Evolutionary conservation across 1,140 invertebrate genomes (phyloP).

Genomic region (Diachasmimorpha longicaudata): DNA sequence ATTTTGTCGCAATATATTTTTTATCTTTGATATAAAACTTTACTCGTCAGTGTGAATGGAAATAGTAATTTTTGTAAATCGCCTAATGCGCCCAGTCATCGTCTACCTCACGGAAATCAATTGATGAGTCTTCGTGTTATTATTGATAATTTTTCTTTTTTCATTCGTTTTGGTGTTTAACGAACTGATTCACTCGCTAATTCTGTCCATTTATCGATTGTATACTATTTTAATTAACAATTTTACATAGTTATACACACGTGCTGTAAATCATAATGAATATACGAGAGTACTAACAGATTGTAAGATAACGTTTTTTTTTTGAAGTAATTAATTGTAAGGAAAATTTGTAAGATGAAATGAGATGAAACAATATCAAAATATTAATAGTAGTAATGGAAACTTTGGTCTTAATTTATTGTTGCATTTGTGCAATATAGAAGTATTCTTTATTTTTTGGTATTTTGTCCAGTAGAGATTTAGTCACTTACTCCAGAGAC

Average conservation of each 20-base stretch:
- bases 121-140: not conserved
- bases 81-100: not conserved
- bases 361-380: slow-evolving; percentile 14
- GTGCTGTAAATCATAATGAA: slow-evolving; percentile 21
- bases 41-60: not conserved
- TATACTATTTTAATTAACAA: slow-evolving; percentile 11
- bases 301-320: slow-evolving; percentile 24
- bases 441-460: not conserved
- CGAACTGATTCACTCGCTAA: slow-evolving; percentile 13
- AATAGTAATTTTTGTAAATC: not conserved
- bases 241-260: slow-evolving; percentile 13
- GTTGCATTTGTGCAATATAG: not conserved
- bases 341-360: slow-evolving; percentile 25
- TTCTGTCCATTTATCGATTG: not conserved
- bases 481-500: not conserved
- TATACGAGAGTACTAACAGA: slow-evolving; percentile 15
- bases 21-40: not conserved
- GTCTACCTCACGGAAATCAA: not conserved
- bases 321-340: slow-evolving; percentile 21
- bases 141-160: not conserved
- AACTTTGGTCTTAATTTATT: slow-evolving; percentile 9
- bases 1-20: not conserved
- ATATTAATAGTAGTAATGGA: slow-evolving; percentile 8
- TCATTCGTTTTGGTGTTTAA: not conserved
- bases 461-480: slow-evolving; percentile 5